Conservation (phyloP, 1,140 invertebrate genomes). For the Lepidurus packardi region DNA sequence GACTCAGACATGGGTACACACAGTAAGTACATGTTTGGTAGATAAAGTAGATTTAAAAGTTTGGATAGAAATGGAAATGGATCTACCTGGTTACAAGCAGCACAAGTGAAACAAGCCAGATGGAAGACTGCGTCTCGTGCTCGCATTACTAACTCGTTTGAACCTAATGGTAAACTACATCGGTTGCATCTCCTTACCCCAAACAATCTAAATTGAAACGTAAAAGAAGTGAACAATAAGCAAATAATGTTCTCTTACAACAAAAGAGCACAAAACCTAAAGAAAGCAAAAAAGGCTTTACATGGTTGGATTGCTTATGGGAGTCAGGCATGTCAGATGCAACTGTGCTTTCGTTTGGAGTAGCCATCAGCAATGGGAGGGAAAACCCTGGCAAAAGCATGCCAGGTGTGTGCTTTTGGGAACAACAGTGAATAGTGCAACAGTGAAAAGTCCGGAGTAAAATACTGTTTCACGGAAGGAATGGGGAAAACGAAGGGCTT, state of each 20-base stretch:
- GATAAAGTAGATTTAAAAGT: background rate
- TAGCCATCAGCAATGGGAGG: background rate
- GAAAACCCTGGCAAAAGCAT: background rate
- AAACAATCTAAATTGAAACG: conserved; percentile 29
- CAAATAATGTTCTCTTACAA: too few species aligned
- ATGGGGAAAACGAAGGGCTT: background rate
- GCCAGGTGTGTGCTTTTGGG: background rate
- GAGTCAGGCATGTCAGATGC: background rate
- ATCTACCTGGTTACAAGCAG: conserved; percentile 61
- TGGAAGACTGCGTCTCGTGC: conserved; percentile 83
- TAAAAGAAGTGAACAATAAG: background rate
- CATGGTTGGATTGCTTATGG: background rate
- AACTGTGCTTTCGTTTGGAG: background rate
- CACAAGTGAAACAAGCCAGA: conserved; percentile 82
- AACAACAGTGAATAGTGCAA: background rate
- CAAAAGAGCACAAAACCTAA: too few species aligned
- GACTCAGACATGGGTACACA: too few species aligned
- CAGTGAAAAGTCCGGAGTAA: background rate
- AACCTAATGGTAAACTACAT: conserved; percentile 53
- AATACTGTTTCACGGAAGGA: background rate
- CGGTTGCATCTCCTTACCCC: conserved; percentile 34
- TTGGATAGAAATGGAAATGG: background rate
- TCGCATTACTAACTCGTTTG: conserved; percentile 88
- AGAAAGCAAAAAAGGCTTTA: too few species aligned
- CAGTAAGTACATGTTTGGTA: background rate